These are phyloP conservation scores for Barypeithes pellucidus DNA, from an alignment of 2,888 invertebrate species.

Conservation along the genomic window DNA sequence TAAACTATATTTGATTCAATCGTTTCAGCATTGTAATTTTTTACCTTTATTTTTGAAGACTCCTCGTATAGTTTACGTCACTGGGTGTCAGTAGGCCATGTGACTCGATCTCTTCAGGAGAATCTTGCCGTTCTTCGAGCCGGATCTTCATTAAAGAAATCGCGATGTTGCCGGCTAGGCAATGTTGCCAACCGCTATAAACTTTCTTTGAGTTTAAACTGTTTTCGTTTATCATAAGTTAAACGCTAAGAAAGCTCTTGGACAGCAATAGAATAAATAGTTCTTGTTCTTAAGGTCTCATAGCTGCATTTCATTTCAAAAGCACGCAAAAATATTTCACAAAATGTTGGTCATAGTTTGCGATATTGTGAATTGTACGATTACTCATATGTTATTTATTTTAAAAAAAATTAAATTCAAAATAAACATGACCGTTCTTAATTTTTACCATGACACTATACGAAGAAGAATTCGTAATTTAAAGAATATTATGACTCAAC, in stretches of 20 bases:
- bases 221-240: background rate
- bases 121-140: slow-evolving; percentile 29
- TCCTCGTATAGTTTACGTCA: slow-evolving; percentile 26
- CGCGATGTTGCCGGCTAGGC: background rate
- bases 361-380: background rate
- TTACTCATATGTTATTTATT: background rate
- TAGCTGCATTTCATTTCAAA: too few species aligned
- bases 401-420: slow-evolving; percentile 2
- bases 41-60: background rate
- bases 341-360: background rate
- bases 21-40: background rate
- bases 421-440: slow-evolving; percentile 31
- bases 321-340: too few species aligned
- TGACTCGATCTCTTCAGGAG: slow-evolving; percentile 33
- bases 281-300: too few species aligned
- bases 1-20: background rate
- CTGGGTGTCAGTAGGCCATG: slow-evolving; percentile 35
- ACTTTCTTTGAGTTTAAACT: background rate
- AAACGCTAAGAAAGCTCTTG: too few species aligned
- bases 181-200: background rate
- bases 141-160: slow-evolving; percentile 29
- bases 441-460: slow-evolving; percentile 10
- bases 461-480: slow-evolving; percentile 15
- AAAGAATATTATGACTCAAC: slow-evolving; percentile 14
- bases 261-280: background rate